Evolutionary conservation across 2,888 invertebrate species (phyloP).

Genomic region (Pyralis farinalis): DNA sequence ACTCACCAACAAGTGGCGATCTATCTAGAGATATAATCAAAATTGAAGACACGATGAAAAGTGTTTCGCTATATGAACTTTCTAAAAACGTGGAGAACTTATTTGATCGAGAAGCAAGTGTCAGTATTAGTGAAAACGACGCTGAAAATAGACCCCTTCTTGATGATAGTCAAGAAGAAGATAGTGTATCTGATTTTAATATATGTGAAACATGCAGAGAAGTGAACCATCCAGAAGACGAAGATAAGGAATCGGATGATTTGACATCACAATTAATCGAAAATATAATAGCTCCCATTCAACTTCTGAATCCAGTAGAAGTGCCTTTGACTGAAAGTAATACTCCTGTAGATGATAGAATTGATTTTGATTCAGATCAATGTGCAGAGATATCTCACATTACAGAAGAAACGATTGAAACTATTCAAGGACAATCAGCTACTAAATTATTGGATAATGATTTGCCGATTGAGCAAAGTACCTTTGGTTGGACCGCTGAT

Average conservation of each 20-base stretch:
- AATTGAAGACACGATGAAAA: slow-evolving; percentile 17
- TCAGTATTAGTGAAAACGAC: slow-evolving; percentile 33
- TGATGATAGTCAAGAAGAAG: slow-evolving; percentile 22
- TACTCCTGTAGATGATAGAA: slow-evolving; percentile 20
- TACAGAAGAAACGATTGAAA: slow-evolving; percentile 58
- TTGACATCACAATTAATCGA: slow-evolving; percentile 62
- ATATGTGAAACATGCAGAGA: slow-evolving; percentile 64
- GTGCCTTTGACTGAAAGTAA: slow-evolving; percentile 39
- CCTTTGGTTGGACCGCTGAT: slow-evolving; percentile 48
- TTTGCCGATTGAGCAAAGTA: slow-evolving; percentile 17
- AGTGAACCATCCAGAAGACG: slow-evolving; percentile 49
- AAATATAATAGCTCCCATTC: slow-evolving; percentile 64
- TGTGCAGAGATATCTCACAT: slow-evolving; percentile 52
- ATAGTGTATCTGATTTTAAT: slow-evolving; percentile 41
- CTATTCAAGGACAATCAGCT: slow-evolving; percentile 53
- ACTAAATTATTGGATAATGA: slow-evolving; percentile 44
- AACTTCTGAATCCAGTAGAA: slow-evolving; percentile 60
- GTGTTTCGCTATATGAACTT: slow-evolving; percentile 17
- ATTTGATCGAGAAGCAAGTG: slow-evolving; percentile 21
- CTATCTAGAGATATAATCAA: slow-evolving; percentile 27
- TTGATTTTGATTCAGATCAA: slow-evolving; percentile 34
- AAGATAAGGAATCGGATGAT: slow-evolving; percentile 45
- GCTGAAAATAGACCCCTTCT: slow-evolving; percentile 15
- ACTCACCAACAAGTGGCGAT: slow-evolving; percentile 37
- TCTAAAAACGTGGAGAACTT: slow-evolving; percentile 14